Conservation (phyloP, 2,888 invertebrate genomes). For the Mythimna albipuncta region DNA sequence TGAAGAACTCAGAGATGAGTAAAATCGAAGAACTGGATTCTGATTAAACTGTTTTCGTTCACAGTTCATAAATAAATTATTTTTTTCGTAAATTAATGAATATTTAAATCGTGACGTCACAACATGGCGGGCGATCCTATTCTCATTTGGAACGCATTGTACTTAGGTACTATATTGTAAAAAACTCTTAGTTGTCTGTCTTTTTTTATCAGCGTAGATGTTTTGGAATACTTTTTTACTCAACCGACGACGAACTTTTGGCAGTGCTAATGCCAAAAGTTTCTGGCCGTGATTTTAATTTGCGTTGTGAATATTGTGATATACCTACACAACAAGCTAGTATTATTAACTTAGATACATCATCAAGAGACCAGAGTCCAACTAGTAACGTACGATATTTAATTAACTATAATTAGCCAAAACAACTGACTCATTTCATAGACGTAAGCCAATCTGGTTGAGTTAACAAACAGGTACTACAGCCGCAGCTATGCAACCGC, state of each 20-base stretch:
- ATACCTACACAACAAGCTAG: neutral
- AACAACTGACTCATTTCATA: slow-evolving; percentile 44
- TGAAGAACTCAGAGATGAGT: no score
- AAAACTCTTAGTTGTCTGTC: neutral
- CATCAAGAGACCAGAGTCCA: slow-evolving; percentile 10
- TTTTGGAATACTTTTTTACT: neutral
- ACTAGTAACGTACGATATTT: slow-evolving; percentile 29
- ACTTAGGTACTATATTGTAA: no score
- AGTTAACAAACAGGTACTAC: slow-evolving; percentile 31
- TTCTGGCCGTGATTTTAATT: neutral
- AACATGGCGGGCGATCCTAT: no score
- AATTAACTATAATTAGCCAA: slow-evolving; percentile 34
- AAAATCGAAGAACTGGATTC: no score
- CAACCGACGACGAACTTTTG: neutral
- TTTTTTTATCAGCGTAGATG: neutral
- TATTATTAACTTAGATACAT: neutral
- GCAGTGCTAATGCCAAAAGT: neutral
- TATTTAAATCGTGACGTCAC: no score
- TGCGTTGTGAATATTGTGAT: neutral
- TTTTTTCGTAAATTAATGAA: no score
- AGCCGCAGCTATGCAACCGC: slow-evolving; percentile 20
- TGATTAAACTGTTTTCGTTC: no score
- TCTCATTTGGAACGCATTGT: no score
- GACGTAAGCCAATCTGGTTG: slow-evolving; percentile 31
- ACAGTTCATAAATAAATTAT: no score